These are phyloP conservation scores for Xyrauchen texanus DNA, from an alignment of 2,113 vertebrate genomes.

Conservation along the genomic window DNA sequence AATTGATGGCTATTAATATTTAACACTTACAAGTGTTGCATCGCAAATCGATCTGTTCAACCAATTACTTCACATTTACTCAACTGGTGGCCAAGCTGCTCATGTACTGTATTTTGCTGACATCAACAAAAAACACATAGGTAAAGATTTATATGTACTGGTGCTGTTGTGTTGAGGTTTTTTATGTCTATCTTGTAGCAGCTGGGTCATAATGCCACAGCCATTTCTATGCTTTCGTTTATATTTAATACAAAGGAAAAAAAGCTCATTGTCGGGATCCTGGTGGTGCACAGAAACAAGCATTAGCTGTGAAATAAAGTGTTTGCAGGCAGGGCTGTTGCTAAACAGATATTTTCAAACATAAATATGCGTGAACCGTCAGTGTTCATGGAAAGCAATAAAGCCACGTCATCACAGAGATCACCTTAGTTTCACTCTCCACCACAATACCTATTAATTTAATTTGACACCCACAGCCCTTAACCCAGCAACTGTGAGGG, in stretches of 20 bases:
- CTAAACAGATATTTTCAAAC: conserved; percentile 68
- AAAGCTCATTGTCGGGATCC: conserved; percentile 19
- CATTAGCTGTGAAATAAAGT: conserved; percentile 41
- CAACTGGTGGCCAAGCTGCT: conserved; percentile 64
- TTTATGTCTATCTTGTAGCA: not conserved
- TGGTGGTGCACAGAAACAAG: conserved; percentile 23
- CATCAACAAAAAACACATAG: conserved; percentile 31
- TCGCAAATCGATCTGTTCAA: conserved; percentile 72
- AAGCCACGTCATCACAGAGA: conserved; percentile 73
- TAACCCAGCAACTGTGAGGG: conserved; percentile 43
- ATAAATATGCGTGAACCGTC: conserved; percentile 76
- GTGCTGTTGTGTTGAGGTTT: conserved; percentile 23
- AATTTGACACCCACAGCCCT: conserved; percentile 70
- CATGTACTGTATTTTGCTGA: conserved; percentile 60
- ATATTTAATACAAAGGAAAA: conserved; percentile 18
- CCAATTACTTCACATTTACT: conserved; percentile 74
- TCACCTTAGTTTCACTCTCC: conserved; percentile 66
- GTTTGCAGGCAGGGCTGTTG: conserved; percentile 48
- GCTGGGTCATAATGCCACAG: too few relatives aligned
- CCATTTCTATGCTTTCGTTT: not conserved
- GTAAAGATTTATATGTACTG: conserved; percentile 43
- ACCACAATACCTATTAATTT: conserved; percentile 66
- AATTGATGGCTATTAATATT: conserved; percentile 73
- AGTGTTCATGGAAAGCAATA: conserved; percentile 69
- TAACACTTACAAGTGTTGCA: conserved; percentile 72